Base-by-base conservation (phyloP, 64 coral and sea anemone species). In the Platygyra sinensis region DNA sequence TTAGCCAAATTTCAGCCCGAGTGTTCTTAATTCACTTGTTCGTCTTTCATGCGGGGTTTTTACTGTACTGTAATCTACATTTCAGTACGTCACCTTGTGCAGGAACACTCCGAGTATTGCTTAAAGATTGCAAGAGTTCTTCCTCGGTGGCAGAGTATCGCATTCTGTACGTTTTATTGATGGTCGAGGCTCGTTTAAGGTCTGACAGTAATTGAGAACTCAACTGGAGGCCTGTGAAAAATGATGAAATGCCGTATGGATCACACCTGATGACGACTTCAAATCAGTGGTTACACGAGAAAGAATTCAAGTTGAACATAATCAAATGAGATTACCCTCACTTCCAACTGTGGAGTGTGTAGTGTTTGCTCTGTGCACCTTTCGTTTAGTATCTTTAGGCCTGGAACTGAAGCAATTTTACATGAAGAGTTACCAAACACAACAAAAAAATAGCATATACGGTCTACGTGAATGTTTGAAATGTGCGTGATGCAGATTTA, bases 171-270 rank as follows among this genome's bases (percentile, higher is more conserved):
- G 90, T 86, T 72, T 92, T 87, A 46, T 92, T 87, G 19, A 92
- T 63, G 10, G 90, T 67, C 10, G 90, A 86, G n/a, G 90, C 90
- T 36, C 90, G 59, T 52, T 92, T 92, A 27, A 92, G 83, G 52
- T 92, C 90, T 20, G 90, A 92, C 13, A 92, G 62, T 20, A 92
- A 61, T 29, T 92, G 90, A 30, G 90, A 86, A 49, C 83, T 92
- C 30, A 77, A 28, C 18, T 92, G 82, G 17, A 92, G 90, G 55
- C 90, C 90, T 92, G 16, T 24, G 54, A 65, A 19, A 61, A 4
- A 57, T 16, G 54, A 14, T 57, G 15, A 57, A 16, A 57, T 16
- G 15, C 54, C 54, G 54, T 57, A 16, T 57, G 54, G 54, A 57
- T 57, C 10, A 57, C 10, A 57, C 10, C 0, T 57, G 7, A 54